phyloP scores from a whole-genome alignment of 2,888 invertebrate species.

The Drosophila kokeensis region DNA sequence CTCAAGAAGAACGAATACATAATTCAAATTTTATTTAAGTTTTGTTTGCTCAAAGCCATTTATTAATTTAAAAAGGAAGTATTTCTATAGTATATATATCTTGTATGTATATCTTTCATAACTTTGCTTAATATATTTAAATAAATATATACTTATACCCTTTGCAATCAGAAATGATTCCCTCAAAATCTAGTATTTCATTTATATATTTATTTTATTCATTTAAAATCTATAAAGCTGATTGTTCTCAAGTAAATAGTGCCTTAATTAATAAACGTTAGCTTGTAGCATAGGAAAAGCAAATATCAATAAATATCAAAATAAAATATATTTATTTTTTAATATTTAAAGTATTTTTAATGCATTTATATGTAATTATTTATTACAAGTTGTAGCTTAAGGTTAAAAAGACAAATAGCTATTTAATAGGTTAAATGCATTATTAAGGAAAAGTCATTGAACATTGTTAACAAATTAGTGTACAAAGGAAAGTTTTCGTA shows the following conservation, averaged over 20 bases:
- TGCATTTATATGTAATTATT: background rate
- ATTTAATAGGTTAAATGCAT: conserved; percentile 10
- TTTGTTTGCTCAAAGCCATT: background rate
- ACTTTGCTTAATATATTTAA: no score
- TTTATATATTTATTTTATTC: background rate
- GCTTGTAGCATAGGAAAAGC: background rate
- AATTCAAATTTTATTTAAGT: background rate
- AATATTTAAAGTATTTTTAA: background rate
- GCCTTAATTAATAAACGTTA: no score
- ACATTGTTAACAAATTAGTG: conserved; percentile 8
- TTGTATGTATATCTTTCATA: background rate
- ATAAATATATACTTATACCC: background rate
- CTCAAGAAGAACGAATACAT: background rate
- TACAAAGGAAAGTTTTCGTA: conserved; percentile 15
- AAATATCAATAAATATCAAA: background rate
- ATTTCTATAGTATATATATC: background rate
- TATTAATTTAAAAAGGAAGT: background rate
- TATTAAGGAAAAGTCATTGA: conserved; percentile 1
- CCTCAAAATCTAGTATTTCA: background rate
- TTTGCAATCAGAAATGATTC: background rate
- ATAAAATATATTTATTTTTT: background rate
- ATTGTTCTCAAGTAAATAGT: background rate
- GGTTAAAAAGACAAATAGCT: background rate
- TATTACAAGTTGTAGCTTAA: background rate
- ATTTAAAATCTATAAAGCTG: background rate